A percentile compares a stretch with the other conserved stretches of the same genome.
phyloP scores from a whole-genome alignment of 1,140 invertebrate species.

The Drosophila ohnishii region DNA sequence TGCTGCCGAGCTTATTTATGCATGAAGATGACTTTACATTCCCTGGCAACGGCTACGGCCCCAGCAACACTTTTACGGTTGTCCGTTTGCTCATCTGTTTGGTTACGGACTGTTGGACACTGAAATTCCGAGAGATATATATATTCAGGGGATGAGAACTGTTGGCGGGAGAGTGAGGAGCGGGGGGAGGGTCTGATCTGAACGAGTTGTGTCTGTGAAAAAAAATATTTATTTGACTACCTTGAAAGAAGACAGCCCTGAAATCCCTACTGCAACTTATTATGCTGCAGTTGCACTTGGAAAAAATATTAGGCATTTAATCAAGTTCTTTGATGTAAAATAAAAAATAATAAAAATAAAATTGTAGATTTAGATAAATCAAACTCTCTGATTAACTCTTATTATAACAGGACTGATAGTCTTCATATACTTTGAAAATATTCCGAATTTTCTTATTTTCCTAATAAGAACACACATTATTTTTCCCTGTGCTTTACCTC shows the following conservation, averaged over 20 bases:
- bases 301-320: not conserved
- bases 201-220: slow-evolving; percentile 52
- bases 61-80: slow-evolving; percentile 79
- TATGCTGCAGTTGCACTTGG: slow-evolving; percentile 19
- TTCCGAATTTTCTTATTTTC: not conserved
- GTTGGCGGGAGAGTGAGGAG: no score
- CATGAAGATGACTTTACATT: slow-evolving; percentile 81
- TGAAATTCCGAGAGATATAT: slow-evolving; percentile 27
- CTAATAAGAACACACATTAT: not conserved
- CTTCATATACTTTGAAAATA: no score
- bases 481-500: not conserved
- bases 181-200: slow-evolving; percentile 9
- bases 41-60: slow-evolving; percentile 62
- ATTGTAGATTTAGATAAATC: no score
- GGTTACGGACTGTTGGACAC: slow-evolving; percentile 71
- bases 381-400: no score
- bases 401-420: no score
- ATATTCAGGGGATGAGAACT: not conserved
- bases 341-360: no score
- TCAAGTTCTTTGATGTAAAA: not conserved
- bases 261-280: slow-evolving; percentile 36
- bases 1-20: slow-evolving; percentile 69
- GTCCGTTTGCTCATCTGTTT: slow-evolving; percentile 60
- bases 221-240: slow-evolving; percentile 61
- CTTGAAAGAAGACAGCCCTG: slow-evolving; percentile 37